Conservation (phyloP, 2,888 invertebrate species). For the Eupithecia pulchellata region DNA sequence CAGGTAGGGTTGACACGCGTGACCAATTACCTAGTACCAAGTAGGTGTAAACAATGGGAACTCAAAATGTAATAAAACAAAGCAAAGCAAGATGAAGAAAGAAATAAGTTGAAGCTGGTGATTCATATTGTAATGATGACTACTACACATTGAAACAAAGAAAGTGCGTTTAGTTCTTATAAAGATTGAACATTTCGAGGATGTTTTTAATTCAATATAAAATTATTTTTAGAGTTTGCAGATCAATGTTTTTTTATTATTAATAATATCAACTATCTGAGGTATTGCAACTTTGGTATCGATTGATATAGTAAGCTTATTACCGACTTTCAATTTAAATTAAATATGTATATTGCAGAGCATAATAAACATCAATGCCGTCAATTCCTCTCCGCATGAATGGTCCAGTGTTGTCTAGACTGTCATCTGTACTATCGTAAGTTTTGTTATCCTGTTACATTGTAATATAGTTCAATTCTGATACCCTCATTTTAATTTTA, state of each 20-base stretch:
- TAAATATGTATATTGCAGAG: background rate
- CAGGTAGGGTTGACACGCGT: constrained; percentile 33
- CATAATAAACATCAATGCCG: background rate
- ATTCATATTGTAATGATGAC: background rate
- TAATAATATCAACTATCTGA: background rate
- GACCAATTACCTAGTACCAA: constrained; percentile 16
- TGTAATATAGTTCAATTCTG: constrained; percentile 17
- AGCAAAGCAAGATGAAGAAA: too few relatives aligned
- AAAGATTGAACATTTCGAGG: background rate
- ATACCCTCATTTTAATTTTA: constrained; percentile 8
- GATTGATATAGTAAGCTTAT: background rate
- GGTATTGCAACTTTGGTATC: background rate
- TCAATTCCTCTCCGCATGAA: constrained; percentile 1
- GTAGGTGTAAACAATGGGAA: constrained; percentile 14
- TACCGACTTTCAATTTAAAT: background rate
- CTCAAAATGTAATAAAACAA: constrained; percentile 3
- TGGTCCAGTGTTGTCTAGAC: constrained; percentile 9
- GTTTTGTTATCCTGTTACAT: constrained; percentile 12
- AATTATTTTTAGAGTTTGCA: too few relatives aligned
- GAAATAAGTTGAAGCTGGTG: background rate
- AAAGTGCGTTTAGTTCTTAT: background rate
- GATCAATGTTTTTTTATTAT: background rate
- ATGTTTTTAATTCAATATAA: too few relatives aligned
- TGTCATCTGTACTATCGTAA: constrained; percentile 1
- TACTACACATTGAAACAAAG: background rate